These are phyloP conservation scores for zebrafish (Danio rerio) DNA, from an alignment of 2,113 vertebrate species.

Conservation along the genomic window GRCz12tu NC_133194.1:31681501-31682000, in stretches of 20 bases:
- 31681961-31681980: constrained; percentile 44
- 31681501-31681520: too few species aligned
- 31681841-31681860: constrained; percentile 19
- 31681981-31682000: constrained; percentile 38
- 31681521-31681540: too few species aligned
- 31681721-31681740: background rate
- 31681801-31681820: constrained; percentile 26
- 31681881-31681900: constrained; percentile 38
- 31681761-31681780: background rate
- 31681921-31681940: constrained; percentile 25
- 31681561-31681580: background rate
- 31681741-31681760: background rate
- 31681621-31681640: background rate
- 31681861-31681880: background rate
- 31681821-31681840: constrained; percentile 6
- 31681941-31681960: constrained; percentile 14
- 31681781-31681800: constrained; percentile 26
- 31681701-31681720: constrained; percentile 6
- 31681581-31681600: background rate
- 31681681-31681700: background rate
- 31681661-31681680: background rate
- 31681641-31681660: background rate
- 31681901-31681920: constrained; percentile 17
- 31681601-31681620: background rate
- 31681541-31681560: too few species aligned